Evolutionary conservation across 2,797 vertebrate genomes (phyloP).

Genomic region (Morus bassanus): DNA sequence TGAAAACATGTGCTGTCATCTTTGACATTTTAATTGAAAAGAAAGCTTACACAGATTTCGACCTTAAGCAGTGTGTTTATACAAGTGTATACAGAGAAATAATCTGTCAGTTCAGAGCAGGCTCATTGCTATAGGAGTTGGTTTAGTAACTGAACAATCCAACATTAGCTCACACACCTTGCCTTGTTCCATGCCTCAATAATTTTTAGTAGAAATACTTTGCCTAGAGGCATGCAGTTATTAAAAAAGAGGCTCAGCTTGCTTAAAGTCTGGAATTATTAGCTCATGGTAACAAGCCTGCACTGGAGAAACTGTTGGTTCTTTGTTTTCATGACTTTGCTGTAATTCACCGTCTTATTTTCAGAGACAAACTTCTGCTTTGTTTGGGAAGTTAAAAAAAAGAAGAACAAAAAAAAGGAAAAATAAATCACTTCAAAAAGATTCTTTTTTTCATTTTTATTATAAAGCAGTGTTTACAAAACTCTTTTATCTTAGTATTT

Average conservation of each 20-base stretch:
- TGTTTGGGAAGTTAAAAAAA: slow-evolving; percentile 59
- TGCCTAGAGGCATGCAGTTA: slow-evolving; percentile 79
- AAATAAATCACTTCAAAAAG: slow-evolving; percentile 49
- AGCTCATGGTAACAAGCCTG: slow-evolving; percentile 80
- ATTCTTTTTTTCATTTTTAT: slow-evolving; percentile 19
- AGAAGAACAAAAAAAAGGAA: not conserved
- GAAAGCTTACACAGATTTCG: slow-evolving; percentile 78
- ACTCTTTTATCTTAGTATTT: slow-evolving; percentile 48
- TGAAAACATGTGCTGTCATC: slow-evolving; percentile 78
- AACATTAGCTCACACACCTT: slow-evolving; percentile 81
- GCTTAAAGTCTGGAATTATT: slow-evolving; percentile 81
- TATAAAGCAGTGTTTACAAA: slow-evolving; percentile 40
- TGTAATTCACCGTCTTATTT: slow-evolving; percentile 74
- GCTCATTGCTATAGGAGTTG: slow-evolving; percentile 72
- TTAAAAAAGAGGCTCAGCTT: slow-evolving; percentile 79
- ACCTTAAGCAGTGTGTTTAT: slow-evolving; percentile 79
- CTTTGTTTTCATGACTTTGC: slow-evolving; percentile 80
- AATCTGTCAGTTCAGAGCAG: slow-evolving; percentile 78
- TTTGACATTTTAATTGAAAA: slow-evolving; percentile 84
- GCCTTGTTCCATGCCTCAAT: slow-evolving; percentile 80
- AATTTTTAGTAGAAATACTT: slow-evolving; percentile 83
- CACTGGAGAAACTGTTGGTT: slow-evolving; percentile 77
- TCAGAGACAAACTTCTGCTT: slow-evolving; percentile 71
- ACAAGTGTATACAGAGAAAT: slow-evolving; percentile 81
- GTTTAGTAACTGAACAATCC: slow-evolving; percentile 79